phyloP scores from a whole-genome alignment of 2,888 invertebrate genomes.

The Iphiclides podalirius region DNA sequence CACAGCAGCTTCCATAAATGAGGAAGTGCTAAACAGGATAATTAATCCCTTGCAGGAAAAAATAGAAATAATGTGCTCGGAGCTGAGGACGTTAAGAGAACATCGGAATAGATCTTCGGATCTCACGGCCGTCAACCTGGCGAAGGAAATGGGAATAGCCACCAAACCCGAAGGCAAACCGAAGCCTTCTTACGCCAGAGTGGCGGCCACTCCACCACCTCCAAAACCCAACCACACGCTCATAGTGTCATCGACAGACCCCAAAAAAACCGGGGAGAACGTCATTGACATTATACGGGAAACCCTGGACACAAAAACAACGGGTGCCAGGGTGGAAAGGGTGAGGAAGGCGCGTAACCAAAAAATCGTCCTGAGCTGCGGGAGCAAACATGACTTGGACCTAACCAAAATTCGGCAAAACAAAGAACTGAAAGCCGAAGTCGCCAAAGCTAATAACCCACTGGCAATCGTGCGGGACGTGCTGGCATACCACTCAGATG shows the following conservation, averaged over 20 bases:
- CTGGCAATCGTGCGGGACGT: conserved; percentile 19
- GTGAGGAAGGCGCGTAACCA: conserved; percentile 20
- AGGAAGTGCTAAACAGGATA: background rate
- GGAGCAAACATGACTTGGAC: conserved; percentile 7
- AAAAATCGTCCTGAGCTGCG: conserved; percentile 12
- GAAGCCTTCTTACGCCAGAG: conserved; percentile 6
- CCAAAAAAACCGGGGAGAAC: conserved; percentile 18
- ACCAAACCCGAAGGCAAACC: background rate
- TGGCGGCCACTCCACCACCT: background rate
- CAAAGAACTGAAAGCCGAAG: conserved; percentile 11
- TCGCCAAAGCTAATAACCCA: conserved; percentile 15
- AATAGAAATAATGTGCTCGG: background rate
- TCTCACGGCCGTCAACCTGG: background rate
- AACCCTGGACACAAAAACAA: conserved; percentile 15
- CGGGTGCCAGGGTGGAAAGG: conserved; percentile 19
- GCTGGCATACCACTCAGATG: conserved; percentile 20
- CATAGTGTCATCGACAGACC: conserved; percentile 21
- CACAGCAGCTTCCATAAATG: too few relatives aligned
- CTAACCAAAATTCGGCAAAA: background rate
- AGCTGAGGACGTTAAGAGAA: background rate
- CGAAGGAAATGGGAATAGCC: background rate
- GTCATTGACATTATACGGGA: conserved; percentile 17
- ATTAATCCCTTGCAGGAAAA: conserved; percentile 4
- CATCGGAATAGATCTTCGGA: background rate
- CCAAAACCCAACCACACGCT: conserved; percentile 23